Evolutionary conservation across 2,113 vertebrate species (phyloP), one percentile per base, ranked within the genome.

Genomic region (Gymnobelideus leadbeateri): DNA sequence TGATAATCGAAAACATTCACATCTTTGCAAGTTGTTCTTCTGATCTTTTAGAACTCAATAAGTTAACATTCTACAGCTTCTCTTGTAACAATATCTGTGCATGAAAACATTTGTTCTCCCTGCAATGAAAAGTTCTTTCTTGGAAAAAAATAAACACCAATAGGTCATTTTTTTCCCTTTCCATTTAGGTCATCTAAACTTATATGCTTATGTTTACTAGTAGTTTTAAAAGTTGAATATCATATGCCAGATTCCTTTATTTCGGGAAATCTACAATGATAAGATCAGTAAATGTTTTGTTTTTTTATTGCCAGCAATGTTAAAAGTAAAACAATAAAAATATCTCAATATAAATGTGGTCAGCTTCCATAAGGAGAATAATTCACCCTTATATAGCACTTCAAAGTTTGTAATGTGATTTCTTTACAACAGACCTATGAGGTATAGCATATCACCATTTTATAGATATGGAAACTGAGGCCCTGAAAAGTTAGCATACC

Each of bases 261-360:
- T 90, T 92, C 57, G 89, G 57, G 93, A 95, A 93, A 94, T 92
- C 51, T 95, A 46, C 61, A 61, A 93, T 84, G 47, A 53, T 90
- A 91, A 96, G 37, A 96, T 94, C 91, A 96, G 95, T 96, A 96
- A 95, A 93, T 77, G 61, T 92, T 91, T 68, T 91, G 8, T 77
- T 57, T 92, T 94, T 89, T 91, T 92, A 93, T 89, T 91, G 61
- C 25, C 28, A 94, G 90, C 43, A 96, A 51, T 91, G 89, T 92
- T 77, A 92, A 92, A 92, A 92, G 26, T 68, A 68, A 68, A 68
- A 28, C 6, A 94, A 61, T 16, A 94, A 92, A 92, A n/a, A 28
- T 37, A 26, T 91, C 51, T 91, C 54, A 95, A 91, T 91, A 96
- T 26, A 94, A 54, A 89, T 92, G 43, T 31, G 91, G 54, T 89